These are phyloP conservation scores for Lophius americanus DNA, from an alignment of 2,797 vertebrate species.

Conservation along the genomic window DNA sequence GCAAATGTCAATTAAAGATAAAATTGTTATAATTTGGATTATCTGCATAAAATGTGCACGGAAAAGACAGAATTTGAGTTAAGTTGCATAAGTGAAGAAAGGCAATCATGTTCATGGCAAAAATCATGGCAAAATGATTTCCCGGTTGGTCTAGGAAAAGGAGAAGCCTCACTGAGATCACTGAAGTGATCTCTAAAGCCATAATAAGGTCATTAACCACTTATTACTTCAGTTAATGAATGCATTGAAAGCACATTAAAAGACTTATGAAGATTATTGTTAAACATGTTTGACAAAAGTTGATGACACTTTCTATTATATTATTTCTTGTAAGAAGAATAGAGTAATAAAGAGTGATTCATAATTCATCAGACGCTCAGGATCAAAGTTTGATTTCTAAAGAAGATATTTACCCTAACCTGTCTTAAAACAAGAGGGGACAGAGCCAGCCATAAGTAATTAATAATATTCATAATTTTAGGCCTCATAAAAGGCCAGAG, in stretches of 20 bases:
- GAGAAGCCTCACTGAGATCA: too few relatives aligned
- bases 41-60: too few relatives aligned
- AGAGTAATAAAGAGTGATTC: background rate
- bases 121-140: background rate
- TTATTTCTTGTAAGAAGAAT: background rate
- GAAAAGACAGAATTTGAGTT: too few relatives aligned
- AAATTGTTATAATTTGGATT: too few relatives aligned
- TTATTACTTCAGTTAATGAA: background rate
- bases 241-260: background rate
- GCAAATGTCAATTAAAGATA: too few relatives aligned
- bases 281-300: background rate
- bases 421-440: background rate
- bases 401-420: constrained; percentile 1
- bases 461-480: constrained; percentile 1
- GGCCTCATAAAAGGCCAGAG: background rate
- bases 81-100: too few relatives aligned
- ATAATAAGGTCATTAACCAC: background rate
- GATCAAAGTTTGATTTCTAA: background rate
- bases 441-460: background rate
- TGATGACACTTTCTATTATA: background rate
- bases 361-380: background rate
- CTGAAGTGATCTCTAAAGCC: background rate
- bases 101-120: too few relatives aligned
- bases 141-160: background rate
- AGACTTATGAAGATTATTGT: background rate